These are phyloP conservation scores for Discoglossus pictus DNA, from an alignment of 2,797 vertebrate genomes.

Conservation along the genomic window DNA sequence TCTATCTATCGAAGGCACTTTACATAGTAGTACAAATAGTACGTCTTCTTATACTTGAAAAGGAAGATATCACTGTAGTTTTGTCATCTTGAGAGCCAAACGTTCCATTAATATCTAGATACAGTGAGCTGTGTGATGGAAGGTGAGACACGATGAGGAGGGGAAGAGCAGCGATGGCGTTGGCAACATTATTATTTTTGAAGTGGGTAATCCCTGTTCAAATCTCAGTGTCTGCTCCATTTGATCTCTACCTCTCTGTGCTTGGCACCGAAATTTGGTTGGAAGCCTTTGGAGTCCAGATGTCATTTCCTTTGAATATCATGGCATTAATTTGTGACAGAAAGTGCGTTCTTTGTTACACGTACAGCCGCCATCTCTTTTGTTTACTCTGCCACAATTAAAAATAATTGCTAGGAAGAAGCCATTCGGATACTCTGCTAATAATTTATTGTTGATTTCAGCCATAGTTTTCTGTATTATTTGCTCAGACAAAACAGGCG, in stretches of 20 bases:
- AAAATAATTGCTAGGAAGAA: slow-evolving; percentile 46
- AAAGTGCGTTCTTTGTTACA: slow-evolving; percentile 19
- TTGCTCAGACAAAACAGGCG: slow-evolving; percentile 11
- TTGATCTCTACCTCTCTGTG: slow-evolving; percentile 29
- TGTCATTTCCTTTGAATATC: slow-evolving; percentile 48
- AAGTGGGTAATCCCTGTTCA: slow-evolving; percentile 40
- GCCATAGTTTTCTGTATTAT: slow-evolving; percentile 2
- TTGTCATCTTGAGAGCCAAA: too few relatives aligned
- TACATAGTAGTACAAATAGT: too few relatives aligned
- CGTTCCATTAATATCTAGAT: too few relatives aligned
- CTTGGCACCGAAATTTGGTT: slow-evolving; percentile 36
- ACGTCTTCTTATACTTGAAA: too few relatives aligned
- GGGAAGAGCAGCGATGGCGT: slow-evolving; percentile 3
- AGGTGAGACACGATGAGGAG: not conserved
- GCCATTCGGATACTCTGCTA: slow-evolving; percentile 9
- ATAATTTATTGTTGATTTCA: slow-evolving; percentile 18
- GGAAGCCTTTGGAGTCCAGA: slow-evolving; percentile 41
- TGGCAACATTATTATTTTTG: slow-evolving; percentile 21
- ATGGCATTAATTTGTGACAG: slow-evolving; percentile 35
- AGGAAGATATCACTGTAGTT: too few relatives aligned
- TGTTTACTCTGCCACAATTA: slow-evolving; percentile 46
- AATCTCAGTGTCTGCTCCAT: slow-evolving; percentile 39
- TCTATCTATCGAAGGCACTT: too few relatives aligned
- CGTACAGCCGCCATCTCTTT: slow-evolving; percentile 22
- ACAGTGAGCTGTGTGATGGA: not conserved